Percentiles rank a stretch among this genome's conserved stretches.
Evolutionary conservation across 2,888 invertebrate genomes (phyloP).

Genomic region (Netelia inedita): DNA sequence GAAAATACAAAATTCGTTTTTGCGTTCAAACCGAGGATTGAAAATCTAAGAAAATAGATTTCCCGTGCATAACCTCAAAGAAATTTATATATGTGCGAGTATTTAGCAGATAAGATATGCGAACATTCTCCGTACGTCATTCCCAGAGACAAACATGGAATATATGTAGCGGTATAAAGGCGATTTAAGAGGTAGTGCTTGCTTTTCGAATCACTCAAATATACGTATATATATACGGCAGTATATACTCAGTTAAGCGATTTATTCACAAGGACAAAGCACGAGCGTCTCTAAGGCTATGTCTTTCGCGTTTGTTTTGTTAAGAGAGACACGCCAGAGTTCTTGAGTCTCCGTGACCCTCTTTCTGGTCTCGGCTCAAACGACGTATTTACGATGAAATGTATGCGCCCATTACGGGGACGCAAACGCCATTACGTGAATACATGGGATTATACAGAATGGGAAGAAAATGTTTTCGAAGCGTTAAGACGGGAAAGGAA

Average conservation of each 20-base stretch:
- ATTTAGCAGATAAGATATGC: background rate
- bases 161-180: slow-evolving; percentile 14
- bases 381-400: slow-evolving; percentile 60
- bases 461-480: slow-evolving; percentile 1
- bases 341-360: slow-evolving; percentile 40
- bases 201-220: slow-evolving; percentile 19
- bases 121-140: background rate
- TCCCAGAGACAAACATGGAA: background rate
- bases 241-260: slow-evolving; percentile 6
- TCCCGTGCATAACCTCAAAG: too few species aligned
- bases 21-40: too few species aligned
- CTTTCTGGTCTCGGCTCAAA: slow-evolving; percentile 31
- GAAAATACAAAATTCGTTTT: too few species aligned
- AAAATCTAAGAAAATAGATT: too few species aligned
- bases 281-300: slow-evolving; percentile 23
- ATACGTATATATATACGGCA: background rate
- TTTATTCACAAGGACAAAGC: slow-evolving; percentile 52
- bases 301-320: slow-evolving; percentile 48
- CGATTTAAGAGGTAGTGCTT: slow-evolving; percentile 11
- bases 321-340: slow-evolving; percentile 18
- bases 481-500: slow-evolving; percentile 11
- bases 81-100: background rate
- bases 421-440: slow-evolving; percentile 39
- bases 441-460: slow-evolving; percentile 9
- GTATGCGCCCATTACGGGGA: slow-evolving; percentile 48